phyloP scores from a whole-genome alignment of 2,113 vertebrate genomes.

The Centrocercus urophasianus region DNA sequence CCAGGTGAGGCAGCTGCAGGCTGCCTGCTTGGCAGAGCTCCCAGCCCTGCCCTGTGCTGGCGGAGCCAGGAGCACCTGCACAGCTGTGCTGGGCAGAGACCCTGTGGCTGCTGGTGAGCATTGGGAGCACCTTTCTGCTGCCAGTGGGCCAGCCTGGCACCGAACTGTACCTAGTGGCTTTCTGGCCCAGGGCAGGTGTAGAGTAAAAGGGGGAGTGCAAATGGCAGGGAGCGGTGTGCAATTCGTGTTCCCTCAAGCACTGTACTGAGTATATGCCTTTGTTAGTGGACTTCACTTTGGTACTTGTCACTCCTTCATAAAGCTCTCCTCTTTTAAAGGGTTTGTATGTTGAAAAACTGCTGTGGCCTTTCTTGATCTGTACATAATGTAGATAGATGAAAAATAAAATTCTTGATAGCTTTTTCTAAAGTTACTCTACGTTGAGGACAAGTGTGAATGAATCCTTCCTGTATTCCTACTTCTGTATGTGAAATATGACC shows the following conservation, averaged over 20 bases:
- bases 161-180: neutral
- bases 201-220: neutral
- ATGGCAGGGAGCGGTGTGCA: neutral
- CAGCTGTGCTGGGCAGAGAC: neutral
- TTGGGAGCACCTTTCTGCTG: no score
- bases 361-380: slow-evolving; percentile 87
- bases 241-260: slow-evolving; percentile 17
- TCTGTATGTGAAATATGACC: accelerated
- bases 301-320: slow-evolving; percentile 78
- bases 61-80: no score
- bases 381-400: slow-evolving; percentile 85
- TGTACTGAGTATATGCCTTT: slow-evolving; percentile 71
- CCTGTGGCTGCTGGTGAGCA: accelerated
- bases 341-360: slow-evolving; percentile 85
- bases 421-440: slow-evolving; percentile 73
- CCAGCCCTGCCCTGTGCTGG: neutral
- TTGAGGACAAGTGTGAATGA: neutral
- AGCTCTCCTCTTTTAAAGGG: slow-evolving; percentile 82
- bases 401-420: slow-evolving; percentile 83
- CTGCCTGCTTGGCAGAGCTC: neutral
- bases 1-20: neutral
- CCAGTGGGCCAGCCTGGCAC: no score
- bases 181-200: neutral
- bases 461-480: neutral
- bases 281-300: slow-evolving; percentile 76